Conservation (phyloP, 1,140 invertebrate species). For the Carposina sasakii region DNA sequence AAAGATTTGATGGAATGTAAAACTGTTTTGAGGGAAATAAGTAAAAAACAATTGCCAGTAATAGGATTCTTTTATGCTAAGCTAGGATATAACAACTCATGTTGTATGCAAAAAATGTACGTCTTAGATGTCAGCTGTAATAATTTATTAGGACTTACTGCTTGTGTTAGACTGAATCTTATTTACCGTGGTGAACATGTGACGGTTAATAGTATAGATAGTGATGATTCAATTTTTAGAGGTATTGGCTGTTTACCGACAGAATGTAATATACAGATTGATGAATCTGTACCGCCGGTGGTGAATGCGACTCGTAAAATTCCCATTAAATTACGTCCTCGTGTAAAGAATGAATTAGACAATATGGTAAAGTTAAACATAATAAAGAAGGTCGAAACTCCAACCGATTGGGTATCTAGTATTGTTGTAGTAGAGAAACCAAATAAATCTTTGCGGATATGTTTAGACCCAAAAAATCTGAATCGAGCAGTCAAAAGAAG, state of each 20-base stretch:
- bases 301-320: slow-evolving; percentile 6
- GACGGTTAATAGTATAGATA: not conserved
- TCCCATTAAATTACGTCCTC: slow-evolving; percentile 3
- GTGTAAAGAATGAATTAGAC: slow-evolving; percentile 1
- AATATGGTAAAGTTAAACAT: slow-evolving; percentile 17
- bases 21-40: slow-evolving; percentile 1
- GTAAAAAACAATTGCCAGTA: not conserved
- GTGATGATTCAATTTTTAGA: slow-evolving; percentile 1
- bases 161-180: slow-evolving; percentile 2
- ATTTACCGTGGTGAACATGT: not conserved
- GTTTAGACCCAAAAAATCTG: slow-evolving; percentile 9
- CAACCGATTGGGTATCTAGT: slow-evolving; percentile 12
- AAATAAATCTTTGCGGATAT: slow-evolving; percentile 15
- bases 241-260: slow-evolving; percentile 6
- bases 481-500: slow-evolving; percentile 10
- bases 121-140: slow-evolving; percentile 2
- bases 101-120: slow-evolving; percentile 9
- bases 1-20: not conserved
- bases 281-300: slow-evolving; percentile 5
- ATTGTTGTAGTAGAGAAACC: slow-evolving; percentile 12
- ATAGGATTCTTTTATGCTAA: not conserved
- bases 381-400: not conserved
- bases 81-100: too few relatives aligned
- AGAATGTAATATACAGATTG: not conserved
- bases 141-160: slow-evolving; percentile 6